phyloP scores from a whole-genome alignment of 2,888 invertebrate genomes.

The Clitarchus hookeri region DNA sequence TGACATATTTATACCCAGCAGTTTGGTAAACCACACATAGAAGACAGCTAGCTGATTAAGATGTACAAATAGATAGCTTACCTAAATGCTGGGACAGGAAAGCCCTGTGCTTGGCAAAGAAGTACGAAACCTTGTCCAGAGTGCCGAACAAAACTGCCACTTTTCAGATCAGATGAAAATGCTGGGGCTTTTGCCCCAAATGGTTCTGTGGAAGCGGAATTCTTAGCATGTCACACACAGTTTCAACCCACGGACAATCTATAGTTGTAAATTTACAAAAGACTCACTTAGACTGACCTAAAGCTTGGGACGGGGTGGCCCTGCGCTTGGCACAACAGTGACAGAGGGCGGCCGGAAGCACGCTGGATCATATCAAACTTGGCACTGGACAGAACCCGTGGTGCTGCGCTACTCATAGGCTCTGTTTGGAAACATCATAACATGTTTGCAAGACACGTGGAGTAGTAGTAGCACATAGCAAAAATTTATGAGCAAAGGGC shows the following conservation, averaged over 20 bases:
- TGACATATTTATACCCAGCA: not conserved
- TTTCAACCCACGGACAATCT: not conserved
- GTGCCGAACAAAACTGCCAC: constrained; percentile 47
- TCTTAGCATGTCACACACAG: not conserved
- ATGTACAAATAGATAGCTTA: constrained; percentile 45
- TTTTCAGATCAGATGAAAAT: constrained; percentile 60
- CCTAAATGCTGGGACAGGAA: constrained; percentile 60
- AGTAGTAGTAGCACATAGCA: too few species aligned
- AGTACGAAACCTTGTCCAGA: constrained; percentile 48
- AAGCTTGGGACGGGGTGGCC: constrained; percentile 68
- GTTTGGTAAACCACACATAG: not conserved
- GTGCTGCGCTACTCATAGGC: constrained; percentile 77
- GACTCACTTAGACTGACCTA: constrained; percentile 58
- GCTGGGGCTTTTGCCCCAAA: constrained; percentile 71
- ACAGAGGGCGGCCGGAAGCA: constrained; percentile 52
- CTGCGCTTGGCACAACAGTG: constrained; percentile 55
- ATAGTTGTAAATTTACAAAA: constrained; percentile 44
- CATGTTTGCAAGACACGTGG: not conserved
- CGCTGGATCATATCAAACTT: constrained; percentile 44
- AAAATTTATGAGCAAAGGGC: too few species aligned
- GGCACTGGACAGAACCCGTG: constrained; percentile 61
- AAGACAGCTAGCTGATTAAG: not conserved
- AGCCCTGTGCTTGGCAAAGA: constrained; percentile 64
- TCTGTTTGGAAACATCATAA: constrained; percentile 56
- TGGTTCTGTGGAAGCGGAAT: constrained; percentile 60